phyloP scores from a whole-genome alignment of 2,113 vertebrate genomes.

The Poeciliopsis turrubarensis region DNA sequence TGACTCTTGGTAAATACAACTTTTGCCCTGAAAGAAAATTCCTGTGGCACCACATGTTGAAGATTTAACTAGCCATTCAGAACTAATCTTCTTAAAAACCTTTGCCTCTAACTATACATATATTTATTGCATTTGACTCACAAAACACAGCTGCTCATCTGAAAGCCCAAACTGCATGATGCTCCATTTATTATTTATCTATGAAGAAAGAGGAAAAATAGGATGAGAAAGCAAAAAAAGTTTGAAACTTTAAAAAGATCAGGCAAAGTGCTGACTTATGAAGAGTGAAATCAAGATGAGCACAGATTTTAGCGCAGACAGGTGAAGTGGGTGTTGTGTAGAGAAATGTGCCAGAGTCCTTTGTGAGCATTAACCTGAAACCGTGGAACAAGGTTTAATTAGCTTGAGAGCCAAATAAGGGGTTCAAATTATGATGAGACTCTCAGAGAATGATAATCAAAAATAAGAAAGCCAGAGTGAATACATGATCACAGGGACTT shows the following conservation, averaged over 20 bases:
- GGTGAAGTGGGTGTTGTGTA: constrained; percentile 41
- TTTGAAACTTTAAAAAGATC: constrained; percentile 60
- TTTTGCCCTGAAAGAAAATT: neutral
- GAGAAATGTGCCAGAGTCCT: constrained; percentile 47
- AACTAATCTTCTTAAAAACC: constrained; percentile 50
- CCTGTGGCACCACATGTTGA: constrained; percentile 4
- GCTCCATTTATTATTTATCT: constrained; percentile 74
- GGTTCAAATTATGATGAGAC: constrained; percentile 55
- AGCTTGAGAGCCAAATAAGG: constrained; percentile 58
- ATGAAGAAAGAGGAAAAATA: constrained; percentile 17
- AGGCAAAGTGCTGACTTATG: constrained; percentile 67
- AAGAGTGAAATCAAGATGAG: constrained; percentile 46
- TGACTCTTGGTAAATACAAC: neutral
- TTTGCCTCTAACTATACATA: constrained; percentile 50
- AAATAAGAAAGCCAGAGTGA: constrained; percentile 45
- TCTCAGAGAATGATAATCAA: constrained; percentile 59
- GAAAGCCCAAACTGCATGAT: constrained; percentile 64
- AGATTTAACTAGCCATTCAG: constrained; percentile 50
- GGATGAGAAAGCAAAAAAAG: constrained; percentile 57
- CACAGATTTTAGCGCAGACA: constrained; percentile 61
- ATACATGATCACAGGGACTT: constrained; percentile 41
- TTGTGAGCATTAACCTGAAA: constrained; percentile 59
- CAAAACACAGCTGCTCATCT: constrained; percentile 67
- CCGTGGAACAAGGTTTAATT: constrained; percentile 58
- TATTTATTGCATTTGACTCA: constrained; percentile 69